Conservation (phyloP, 1,140 invertebrate genomes). For the Marisa cornuarietis region DNA sequence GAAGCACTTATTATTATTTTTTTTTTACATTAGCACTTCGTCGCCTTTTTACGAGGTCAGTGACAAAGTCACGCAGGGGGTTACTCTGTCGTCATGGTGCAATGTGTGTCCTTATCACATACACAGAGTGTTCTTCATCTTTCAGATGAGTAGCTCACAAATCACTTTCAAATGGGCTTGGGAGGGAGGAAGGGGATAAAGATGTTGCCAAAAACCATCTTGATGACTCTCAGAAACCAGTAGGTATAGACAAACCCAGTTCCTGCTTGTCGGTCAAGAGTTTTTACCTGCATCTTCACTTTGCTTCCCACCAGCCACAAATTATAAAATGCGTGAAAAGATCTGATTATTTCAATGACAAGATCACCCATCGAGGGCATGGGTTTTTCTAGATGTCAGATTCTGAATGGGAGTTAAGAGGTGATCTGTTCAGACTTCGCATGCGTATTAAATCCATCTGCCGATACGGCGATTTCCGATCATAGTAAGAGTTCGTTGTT, state of each 20-base stretch:
- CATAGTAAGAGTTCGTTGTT: slow-evolving; percentile 23
- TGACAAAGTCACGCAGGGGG: too few species aligned
- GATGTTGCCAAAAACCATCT: not conserved
- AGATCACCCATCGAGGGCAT: not conserved
- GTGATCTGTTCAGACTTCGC: slow-evolving; percentile 28
- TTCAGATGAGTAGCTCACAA: too few species aligned
- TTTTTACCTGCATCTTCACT: not conserved
- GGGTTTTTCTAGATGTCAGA: slow-evolving; percentile 13
- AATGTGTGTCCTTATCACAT: too few species aligned
- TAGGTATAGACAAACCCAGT: not conserved
- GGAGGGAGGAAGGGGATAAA: too few species aligned
- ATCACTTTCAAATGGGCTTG: too few species aligned
- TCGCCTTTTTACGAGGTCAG: too few species aligned
- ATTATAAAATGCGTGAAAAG: not conserved
- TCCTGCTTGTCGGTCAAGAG: too few species aligned
- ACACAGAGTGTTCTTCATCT: too few species aligned
- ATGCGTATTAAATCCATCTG: slow-evolving; percentile 38
- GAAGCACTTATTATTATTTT: too few species aligned
- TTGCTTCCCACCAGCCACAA: too few species aligned
- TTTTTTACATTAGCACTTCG: too few species aligned
- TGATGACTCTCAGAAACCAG: not conserved
- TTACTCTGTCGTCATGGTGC: too few species aligned
- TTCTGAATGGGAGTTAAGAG: slow-evolving; percentile 23
- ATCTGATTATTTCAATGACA: not conserved
- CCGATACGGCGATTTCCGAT: slow-evolving; percentile 24